phyloP scores from a whole-genome alignment of 2,113 vertebrate species.

The Apteryx owenii region DNA sequence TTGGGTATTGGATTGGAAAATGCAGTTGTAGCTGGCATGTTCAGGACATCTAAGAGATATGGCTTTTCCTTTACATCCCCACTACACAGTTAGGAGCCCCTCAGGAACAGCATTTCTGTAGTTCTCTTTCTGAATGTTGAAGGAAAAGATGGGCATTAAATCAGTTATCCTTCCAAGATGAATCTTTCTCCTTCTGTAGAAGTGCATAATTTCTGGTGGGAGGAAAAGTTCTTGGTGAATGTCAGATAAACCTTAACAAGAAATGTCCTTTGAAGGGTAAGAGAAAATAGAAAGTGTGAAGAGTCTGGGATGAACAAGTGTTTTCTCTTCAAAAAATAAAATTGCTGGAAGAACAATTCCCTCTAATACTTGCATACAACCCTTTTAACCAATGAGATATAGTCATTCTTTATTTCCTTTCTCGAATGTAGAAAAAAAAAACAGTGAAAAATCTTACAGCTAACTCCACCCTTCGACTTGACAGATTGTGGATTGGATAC shows the following conservation, averaged over 20 bases:
- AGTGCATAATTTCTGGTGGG: background rate
- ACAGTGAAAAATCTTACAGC: background rate
- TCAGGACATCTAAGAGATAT: background rate
- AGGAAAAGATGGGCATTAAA: background rate
- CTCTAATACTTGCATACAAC: background rate
- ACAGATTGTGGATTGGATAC: background rate
- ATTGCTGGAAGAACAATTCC: background rate
- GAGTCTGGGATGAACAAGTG: background rate
- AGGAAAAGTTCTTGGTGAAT: background rate
- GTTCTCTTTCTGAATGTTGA: background rate
- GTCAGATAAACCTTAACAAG: background rate
- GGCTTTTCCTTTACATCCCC: background rate
- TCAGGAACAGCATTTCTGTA: background rate
- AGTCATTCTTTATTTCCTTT: background rate
- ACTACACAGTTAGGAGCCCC: background rate
- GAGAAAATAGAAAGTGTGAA: background rate
- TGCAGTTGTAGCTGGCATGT: background rate
- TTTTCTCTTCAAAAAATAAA: constrained; percentile 22
- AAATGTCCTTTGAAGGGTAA: background rate
- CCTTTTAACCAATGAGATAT: background rate
- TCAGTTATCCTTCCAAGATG: background rate
- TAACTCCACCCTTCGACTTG: background rate
- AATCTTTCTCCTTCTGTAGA: background rate
- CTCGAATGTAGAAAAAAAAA: background rate
- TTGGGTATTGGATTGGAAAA: background rate